These are phyloP conservation scores for Anthrax anthrax DNA, from an alignment of 2,888 invertebrate species.

Conservation along the genomic window DNA sequence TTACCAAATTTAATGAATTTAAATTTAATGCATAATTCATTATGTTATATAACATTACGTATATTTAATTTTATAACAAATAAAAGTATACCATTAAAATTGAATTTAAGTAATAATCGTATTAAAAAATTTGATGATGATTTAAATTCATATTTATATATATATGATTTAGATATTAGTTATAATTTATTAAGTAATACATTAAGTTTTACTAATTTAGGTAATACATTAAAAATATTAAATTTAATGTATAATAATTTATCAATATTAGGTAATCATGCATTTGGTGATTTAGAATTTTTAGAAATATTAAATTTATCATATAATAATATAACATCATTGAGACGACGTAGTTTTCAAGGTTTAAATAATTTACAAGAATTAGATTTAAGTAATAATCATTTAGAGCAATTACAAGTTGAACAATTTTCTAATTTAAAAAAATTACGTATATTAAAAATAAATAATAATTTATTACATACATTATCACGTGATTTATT, in stretches of 20 bases:
- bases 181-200: constrained; percentile 51
- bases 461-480: constrained; percentile 57
- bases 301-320: constrained; percentile 61
- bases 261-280: constrained; percentile 51
- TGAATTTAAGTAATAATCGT: constrained; percentile 63
- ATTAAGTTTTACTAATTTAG: constrained; percentile 50
- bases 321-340: constrained; percentile 54
- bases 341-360: constrained; percentile 63
- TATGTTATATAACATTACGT: constrained; percentile 52
- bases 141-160: constrained; percentile 37
- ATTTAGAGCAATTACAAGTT: constrained; percentile 58
- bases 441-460: constrained; percentile 55
- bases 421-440: constrained; percentile 67
- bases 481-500: constrained; percentile 65
- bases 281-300: constrained; percentile 53
- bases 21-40: constrained; percentile 65
- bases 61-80: constrained; percentile 55
- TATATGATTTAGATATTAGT: constrained; percentile 56
- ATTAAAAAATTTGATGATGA: constrained; percentile 28
- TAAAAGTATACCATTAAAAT: constrained; percentile 47
- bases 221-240: constrained; percentile 49
- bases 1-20: constrained; percentile 61
- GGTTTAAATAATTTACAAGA: constrained; percentile 61
- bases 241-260: constrained; percentile 63
- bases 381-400: constrained; percentile 63